Percentiles rank a stretch among this genome's conserved stretches.
These are phyloP conservation scores for Halcyon malimbica DNA, from an alignment of 2,113 vertebrate species.

Conservation along the genomic window DNA sequence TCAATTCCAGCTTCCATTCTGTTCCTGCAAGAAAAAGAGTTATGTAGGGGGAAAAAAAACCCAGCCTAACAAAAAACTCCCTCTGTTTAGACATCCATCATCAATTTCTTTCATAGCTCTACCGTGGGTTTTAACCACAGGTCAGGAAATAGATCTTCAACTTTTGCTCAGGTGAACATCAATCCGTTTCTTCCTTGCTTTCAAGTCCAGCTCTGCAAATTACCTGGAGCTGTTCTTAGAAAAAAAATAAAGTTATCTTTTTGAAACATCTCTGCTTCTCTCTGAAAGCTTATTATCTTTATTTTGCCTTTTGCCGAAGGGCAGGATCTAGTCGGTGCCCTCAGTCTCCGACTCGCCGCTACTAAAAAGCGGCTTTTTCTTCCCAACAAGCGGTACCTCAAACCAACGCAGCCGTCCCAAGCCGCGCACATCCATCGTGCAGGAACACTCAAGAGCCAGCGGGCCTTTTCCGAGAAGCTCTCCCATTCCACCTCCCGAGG, in stretches of 20 bases:
- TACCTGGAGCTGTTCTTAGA: neutral
- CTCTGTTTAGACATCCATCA: neutral
- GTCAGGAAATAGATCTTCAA: neutral
- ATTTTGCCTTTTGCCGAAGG: neutral
- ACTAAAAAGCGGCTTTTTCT: neutral
- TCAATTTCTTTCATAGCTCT: neutral
- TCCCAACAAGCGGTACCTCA: neutral
- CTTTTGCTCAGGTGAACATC: neutral
- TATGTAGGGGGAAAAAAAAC: fast-evolving
- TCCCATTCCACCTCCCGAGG: too few relatives aligned
- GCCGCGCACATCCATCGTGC: fast-evolving
- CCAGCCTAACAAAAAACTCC: neutral
- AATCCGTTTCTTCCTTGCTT: neutral
- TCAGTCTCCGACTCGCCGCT: neutral
- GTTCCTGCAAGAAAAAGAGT: neutral
- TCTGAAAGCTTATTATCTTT: neutral
- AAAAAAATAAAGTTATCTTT: neutral
- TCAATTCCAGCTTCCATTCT: neutral
- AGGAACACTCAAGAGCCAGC: neutral
- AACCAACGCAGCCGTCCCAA: fast-evolving
- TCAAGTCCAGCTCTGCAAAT: neutral
- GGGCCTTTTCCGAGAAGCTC: neutral
- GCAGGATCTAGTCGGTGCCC: neutral
- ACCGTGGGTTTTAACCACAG: neutral
- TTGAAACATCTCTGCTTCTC: neutral